Conservation (phyloP, 2,888 invertebrate genomes). For the Tridacna gigas region DNA sequence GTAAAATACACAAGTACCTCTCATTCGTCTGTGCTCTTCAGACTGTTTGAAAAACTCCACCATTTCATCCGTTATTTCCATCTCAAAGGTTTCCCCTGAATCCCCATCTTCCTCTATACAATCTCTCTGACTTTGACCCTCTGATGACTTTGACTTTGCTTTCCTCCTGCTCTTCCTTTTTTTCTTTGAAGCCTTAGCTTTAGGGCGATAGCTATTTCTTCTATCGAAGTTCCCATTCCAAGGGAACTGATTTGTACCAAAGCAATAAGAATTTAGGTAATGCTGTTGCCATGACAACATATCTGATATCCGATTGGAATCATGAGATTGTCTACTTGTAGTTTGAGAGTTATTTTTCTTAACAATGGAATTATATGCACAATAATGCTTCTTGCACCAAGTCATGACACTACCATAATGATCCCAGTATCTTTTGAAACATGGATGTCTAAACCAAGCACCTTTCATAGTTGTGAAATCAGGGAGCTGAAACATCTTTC, state of each 20-base stretch:
- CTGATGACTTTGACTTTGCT: conserved; percentile 20
- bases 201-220: not conserved
- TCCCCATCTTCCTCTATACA: conserved; percentile 10
- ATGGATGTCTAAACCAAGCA: conserved; percentile 73
- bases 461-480: conserved; percentile 19
- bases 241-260: not conserved
- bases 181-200: not conserved
- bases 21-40: conserved; percentile 86
- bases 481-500: not conserved
- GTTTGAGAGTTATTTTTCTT: conserved; percentile 1
- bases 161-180: conserved; percentile 27
- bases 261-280: conserved; percentile 19
- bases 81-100: conserved; percentile 84
- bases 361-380: conserved; percentile 60
- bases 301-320: not conserved
- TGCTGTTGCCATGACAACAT: conserved; percentile 33
- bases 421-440: conserved; percentile 78
- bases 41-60: conserved; percentile 88
- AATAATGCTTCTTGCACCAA: conserved; percentile 76
- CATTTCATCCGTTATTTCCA: conserved; percentile 89
- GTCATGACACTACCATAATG: conserved; percentile 75
- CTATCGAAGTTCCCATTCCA: not conserved
- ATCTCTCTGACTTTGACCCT: conserved; percentile 25
- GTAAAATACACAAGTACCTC: conserved; percentile 72
- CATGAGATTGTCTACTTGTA: not conserved